Conservation (phyloP, 2,113 vertebrate species). For the Hyperopisus bebe region DNA sequence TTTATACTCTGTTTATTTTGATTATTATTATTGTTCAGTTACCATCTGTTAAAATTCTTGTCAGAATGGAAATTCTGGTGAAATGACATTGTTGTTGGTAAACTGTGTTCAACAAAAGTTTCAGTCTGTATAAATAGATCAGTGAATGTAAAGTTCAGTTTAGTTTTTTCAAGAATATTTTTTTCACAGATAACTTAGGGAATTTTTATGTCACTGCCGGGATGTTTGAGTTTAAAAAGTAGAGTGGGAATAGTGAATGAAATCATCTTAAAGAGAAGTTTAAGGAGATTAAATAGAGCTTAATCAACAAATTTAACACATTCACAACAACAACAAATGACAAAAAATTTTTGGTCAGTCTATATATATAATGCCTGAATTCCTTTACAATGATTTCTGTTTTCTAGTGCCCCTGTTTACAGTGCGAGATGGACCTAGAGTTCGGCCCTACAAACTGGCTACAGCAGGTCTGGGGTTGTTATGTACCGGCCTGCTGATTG, state of each 20-base stretch:
- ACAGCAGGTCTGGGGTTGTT: slow-evolving; percentile 42
- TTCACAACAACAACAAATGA: neutral
- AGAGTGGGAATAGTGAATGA: neutral
- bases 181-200: neutral
- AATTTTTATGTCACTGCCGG: neutral
- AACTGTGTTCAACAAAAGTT: neutral
- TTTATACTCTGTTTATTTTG: neutral
- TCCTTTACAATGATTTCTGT: neutral
- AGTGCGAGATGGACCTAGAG: slow-evolving; percentile 1
- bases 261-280: neutral
- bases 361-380: neutral
- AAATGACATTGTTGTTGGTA: neutral
- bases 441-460: slow-evolving; percentile 30
- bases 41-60: neutral
- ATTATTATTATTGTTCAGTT: neutral
- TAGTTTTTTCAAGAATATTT: neutral
- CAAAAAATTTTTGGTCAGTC: too few relatives aligned
- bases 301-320: neutral
- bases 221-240: neutral
- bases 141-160: neutral
- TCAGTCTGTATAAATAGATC: neutral
- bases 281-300: neutral
- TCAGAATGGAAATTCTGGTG: neutral
- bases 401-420: slow-evolving; percentile 6
- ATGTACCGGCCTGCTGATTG: slow-evolving; percentile 40